Base-by-base conservation (phyloP, 1,140 invertebrate species). In the Drosophila ironensis region DNA sequence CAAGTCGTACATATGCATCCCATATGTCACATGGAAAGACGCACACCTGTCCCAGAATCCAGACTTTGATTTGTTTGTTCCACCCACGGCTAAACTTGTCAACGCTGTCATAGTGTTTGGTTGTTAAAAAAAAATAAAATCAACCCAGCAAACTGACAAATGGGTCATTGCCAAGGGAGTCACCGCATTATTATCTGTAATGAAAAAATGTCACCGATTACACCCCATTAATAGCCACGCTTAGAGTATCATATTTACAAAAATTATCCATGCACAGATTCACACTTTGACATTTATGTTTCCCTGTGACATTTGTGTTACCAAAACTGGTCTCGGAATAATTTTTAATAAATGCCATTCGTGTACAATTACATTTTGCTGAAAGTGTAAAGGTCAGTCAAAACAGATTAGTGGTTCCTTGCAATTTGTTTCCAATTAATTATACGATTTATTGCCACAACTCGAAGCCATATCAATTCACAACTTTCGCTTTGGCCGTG, bases 21-120 rank as follows among this genome's bases (percentile, higher is more conserved):
- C n/a, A n/a, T n/a, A n/a, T n/a, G n/a, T n/a, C n/a, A 50, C n/a
- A 66, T 4, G 14, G n/a, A 66, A 17, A 30, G 7, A 44, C 40
- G 44, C 40, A 47, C 56, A 72, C 67, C 66, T 75, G 74, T 33
- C 28, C 59, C 24, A 63, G 52, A 61, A 61, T 59, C 53, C 27
- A 54, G 44, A 56, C 47, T 57, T 60, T 40, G 59, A 45, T 72
- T 63, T 81, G 66, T 72, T 63, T 82, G 40, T 22, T 27, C 40
- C 42, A 25, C 38, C 56, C 37, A 54, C 67, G 47, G 46, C 60
- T 47, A 74, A 74, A 54, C 38, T 40, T 70, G 64, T 56, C 57
- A 25, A 48, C 37, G 9, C 50, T 54, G 53, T 47, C 48, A 38
- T 50, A 64, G 61, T 25, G 9, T 11, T 20, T 47, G n/a, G 17